Evolutionary conservation across 1,140 invertebrate genomes (phyloP).

Genomic region (Macrostomum lignano): DNA sequence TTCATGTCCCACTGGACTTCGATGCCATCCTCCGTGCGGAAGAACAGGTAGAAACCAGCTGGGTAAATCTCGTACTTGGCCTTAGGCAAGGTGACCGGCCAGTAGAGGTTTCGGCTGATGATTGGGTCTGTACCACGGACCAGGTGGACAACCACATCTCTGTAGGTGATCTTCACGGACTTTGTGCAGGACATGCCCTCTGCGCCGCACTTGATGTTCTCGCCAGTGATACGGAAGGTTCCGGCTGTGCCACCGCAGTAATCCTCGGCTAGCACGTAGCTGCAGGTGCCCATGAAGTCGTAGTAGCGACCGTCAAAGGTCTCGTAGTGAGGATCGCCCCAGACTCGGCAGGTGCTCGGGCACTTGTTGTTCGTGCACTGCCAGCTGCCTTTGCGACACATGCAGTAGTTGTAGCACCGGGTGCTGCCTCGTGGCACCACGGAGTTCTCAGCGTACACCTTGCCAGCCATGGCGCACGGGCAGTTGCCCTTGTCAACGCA

Average conservation of each 20-base stretch:
- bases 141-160: conserved; percentile 16
- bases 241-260: conserved; percentile 13
- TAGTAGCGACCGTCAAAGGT: conserved; percentile 56
- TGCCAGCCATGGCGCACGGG: conserved; percentile 4
- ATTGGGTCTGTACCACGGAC: conserved; percentile 35
- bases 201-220: conserved; percentile 53
- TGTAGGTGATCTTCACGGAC: conserved; percentile 38
- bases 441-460: background rate
- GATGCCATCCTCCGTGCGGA: conserved; percentile 13
- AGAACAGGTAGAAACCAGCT: background rate
- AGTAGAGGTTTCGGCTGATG: background rate
- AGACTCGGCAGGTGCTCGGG: conserved; percentile 33
- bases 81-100: background rate
- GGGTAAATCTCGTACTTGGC: background rate
- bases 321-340: conserved; percentile 60
- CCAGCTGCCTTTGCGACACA: conserved; percentile 44
- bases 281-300: conserved; percentile 62
- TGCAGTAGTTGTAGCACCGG: conserved; percentile 19
- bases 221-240: conserved; percentile 17
- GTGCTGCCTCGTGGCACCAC: background rate
- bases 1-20: conserved; percentile 3
- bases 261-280: conserved; percentile 44
- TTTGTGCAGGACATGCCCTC: conserved; percentile 58
- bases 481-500: conserved; percentile 6
- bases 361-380: conserved; percentile 37